These are phyloP conservation scores for Cryptotis parvus DNA, from an alignment of 2,113 vertebrate species.

Conservation along the genomic window DNA sequence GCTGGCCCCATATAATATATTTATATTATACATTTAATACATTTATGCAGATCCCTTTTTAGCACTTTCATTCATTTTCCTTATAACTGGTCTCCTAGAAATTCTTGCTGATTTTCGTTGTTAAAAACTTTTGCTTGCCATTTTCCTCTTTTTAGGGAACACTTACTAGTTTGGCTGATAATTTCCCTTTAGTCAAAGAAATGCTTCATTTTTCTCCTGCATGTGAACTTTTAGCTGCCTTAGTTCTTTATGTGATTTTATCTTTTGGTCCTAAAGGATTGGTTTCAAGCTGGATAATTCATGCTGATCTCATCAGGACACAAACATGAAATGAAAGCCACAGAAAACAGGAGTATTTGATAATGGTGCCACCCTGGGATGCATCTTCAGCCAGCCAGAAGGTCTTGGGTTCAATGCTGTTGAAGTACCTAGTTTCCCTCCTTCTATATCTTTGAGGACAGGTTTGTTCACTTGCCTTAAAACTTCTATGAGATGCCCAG, in stretches of 20 bases:
- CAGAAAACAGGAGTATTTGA: not conserved
- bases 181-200: not conserved
- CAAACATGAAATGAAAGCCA: not conserved
- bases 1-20: no score
- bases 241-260: not conserved
- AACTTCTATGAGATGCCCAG: not conserved
- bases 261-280: not conserved
- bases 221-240: not conserved
- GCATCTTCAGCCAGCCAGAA: not conserved
- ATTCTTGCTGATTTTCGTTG: constrained; percentile 11
- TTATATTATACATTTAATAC: not conserved
- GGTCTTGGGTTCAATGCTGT: not conserved
- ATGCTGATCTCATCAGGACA: not conserved
- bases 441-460: not conserved
- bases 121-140: not conserved
- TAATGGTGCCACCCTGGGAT: not conserved
- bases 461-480: not conserved
- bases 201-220: constrained; percentile 13
- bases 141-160: not conserved
- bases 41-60: not conserved
- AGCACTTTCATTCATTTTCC: not conserved
- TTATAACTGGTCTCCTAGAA: not conserved
- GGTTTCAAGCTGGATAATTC: not conserved
- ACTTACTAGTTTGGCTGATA: not conserved
- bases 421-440: not conserved